Evolutionary conservation across 1,140 invertebrate genomes (phyloP).

Genomic region (Euura saliciscinereae): DNA sequence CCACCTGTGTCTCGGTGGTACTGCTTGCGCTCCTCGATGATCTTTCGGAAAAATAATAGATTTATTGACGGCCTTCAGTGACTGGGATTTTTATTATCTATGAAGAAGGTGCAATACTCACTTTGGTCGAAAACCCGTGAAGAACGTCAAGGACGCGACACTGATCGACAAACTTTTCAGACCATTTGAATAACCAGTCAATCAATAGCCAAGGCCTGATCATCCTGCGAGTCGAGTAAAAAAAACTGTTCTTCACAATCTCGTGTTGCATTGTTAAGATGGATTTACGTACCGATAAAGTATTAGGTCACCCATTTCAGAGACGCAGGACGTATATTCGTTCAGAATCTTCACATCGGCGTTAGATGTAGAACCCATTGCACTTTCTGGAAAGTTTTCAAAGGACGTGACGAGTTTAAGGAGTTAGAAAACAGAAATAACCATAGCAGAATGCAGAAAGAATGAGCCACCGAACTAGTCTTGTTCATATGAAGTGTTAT

Average conservation of each 20-base stretch:
- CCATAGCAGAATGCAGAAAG: too few species aligned
- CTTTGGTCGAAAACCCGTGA: conserved; percentile 71
- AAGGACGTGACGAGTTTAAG: too few species aligned
- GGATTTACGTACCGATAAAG: conserved; percentile 27
- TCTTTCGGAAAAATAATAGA: too few species aligned
- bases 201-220: conserved; percentile 66
- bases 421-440: too few species aligned
- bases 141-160: conserved; percentile 66
- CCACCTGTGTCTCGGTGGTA: conserved; percentile 37
- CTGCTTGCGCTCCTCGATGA: conserved; percentile 38
- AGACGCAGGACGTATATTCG: conserved; percentile 38
- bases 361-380: conserved; percentile 34
- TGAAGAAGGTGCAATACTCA: conserved; percentile 48
- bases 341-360: conserved; percentile 25
- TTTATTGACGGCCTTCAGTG: too few species aligned
- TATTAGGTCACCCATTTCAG: conserved; percentile 27
- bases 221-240: conserved; percentile 51
- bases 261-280: neutral
- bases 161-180: conserved; percentile 56
- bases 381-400: conserved; percentile 57
- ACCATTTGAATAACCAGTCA: conserved; percentile 61
- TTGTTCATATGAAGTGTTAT: conserved; percentile 44
- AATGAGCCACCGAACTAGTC: too few species aligned
- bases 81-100: too few species aligned
- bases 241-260: conserved; percentile 62